A percentile compares a stretch with the other conserved stretches of the same genome.
Evolutionary conservation across 1,140 invertebrate genomes (phyloP).

Genomic region (Leptopilina clavipes): DNA sequence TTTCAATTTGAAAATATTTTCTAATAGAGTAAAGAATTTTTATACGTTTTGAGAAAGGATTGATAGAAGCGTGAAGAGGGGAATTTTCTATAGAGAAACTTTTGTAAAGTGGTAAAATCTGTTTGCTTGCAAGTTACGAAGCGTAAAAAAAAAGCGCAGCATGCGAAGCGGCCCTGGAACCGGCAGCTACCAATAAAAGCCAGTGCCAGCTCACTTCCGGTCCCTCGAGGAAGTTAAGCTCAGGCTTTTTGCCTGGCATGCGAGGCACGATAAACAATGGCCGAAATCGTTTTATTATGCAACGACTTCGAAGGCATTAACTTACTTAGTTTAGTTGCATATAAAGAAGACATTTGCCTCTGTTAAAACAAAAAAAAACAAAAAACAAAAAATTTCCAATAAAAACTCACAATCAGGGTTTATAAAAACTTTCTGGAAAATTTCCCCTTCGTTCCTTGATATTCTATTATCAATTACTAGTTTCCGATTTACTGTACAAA

Average conservation of each 20-base stretch:
- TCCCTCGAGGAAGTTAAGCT: conserved; percentile 27
- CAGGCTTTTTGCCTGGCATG: not conserved
- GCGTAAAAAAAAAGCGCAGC: not conserved
- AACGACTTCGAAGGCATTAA: conserved; percentile 16
- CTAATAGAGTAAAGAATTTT: too few species aligned
- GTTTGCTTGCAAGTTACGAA: not conserved
- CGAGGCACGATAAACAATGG: conserved; percentile 12
- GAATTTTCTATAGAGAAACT: not conserved
- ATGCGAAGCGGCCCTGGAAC: not conserved
- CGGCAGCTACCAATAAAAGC: conserved; percentile 36
- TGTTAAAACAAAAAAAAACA: not conserved
- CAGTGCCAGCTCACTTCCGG: conserved; percentile 39
- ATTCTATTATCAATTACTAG: too few species aligned
- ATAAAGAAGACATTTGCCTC: conserved; percentile 1
- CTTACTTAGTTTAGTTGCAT: conserved; percentile 18
- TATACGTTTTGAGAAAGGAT: too few species aligned
- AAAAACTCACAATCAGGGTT: too few species aligned
- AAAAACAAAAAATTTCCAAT: too few species aligned
- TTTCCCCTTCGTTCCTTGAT: too few species aligned
- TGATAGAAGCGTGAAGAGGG: not conserved
- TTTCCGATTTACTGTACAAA: too few species aligned
- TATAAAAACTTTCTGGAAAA: too few species aligned
- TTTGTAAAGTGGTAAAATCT: conserved; percentile 27
- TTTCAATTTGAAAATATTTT: too few species aligned
- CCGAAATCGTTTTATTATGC: conserved; percentile 27